phyloP scores from a whole-genome alignment of 2,888 invertebrate species.

The Noctua janthina region DNA sequence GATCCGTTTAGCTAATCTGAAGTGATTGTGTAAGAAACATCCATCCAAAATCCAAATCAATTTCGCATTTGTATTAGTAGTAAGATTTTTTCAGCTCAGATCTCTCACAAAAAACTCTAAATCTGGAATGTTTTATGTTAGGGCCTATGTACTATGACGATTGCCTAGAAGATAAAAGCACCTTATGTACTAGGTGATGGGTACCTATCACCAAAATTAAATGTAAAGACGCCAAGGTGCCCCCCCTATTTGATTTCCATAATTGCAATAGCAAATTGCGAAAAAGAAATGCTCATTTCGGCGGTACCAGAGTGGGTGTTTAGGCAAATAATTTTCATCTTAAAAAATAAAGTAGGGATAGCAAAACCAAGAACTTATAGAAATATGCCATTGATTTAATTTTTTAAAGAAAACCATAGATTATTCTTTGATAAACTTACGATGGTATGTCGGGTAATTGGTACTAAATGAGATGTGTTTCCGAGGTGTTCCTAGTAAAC shows the following conservation, averaged over 20 bases:
- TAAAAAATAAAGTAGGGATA: slow-evolving; percentile 73
- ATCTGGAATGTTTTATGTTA: neutral
- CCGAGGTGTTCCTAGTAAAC: neutral
- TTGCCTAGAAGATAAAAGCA: neutral
- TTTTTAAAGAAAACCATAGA: neutral
- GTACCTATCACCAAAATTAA: slow-evolving; percentile 66
- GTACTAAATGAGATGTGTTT: neutral
- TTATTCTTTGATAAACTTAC: neutral
- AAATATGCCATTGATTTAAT: neutral
- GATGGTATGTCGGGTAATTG: neutral
- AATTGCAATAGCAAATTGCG: slow-evolving; percentile 83
- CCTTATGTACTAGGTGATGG: slow-evolving; percentile 10
- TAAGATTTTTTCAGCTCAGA: no score
- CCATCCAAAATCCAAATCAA: no score
- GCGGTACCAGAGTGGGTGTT: slow-evolving; percentile 73
- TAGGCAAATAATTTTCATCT: slow-evolving; percentile 83
- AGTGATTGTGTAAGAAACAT: no score
- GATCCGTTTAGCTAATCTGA: no score
- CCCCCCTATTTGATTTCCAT: slow-evolving; percentile 83
- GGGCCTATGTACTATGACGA: neutral
- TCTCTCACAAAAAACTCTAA: neutral
- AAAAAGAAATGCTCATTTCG: slow-evolving; percentile 83
- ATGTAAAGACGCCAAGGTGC: slow-evolving; percentile 70
- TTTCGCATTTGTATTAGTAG: no score
- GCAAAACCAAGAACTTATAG: slow-evolving; percentile 55